These are phyloP conservation scores for Podarcis muralis DNA, from an alignment of 2,113 vertebrate genomes.

Conservation along the genomic window DNA sequence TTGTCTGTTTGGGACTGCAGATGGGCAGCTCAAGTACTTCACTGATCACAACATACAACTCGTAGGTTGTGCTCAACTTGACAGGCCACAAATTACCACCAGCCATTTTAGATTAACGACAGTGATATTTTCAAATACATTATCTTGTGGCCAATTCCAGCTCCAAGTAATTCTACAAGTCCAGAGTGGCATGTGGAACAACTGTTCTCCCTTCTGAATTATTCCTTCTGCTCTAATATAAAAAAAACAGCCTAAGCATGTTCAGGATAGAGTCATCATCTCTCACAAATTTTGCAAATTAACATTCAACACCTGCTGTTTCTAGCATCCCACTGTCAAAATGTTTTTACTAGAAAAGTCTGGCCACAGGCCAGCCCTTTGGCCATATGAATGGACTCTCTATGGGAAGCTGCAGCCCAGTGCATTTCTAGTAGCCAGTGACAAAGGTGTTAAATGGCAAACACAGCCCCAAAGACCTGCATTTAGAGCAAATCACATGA, in stretches of 20 bases:
- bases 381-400: constrained; percentile 13
- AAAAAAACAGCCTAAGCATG: not conserved
- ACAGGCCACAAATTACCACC: not conserved
- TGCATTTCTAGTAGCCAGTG: not conserved
- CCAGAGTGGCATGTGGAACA: not conserved
- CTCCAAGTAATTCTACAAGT: not conserved
- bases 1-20: not conserved
- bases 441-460: not conserved
- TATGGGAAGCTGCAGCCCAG: not conserved
- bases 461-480: constrained; percentile 2
- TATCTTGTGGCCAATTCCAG: not conserved
- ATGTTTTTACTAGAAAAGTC: constrained; percentile 12
- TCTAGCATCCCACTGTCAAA: not conserved
- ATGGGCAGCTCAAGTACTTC: not conserved
- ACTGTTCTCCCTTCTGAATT: not conserved
- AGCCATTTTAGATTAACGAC: not conserved
- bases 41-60: not conserved
- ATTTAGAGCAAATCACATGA: constrained; percentile 10
- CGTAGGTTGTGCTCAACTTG: not conserved
- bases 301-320: constrained; percentile 17
- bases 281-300: not conserved
- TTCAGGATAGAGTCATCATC: not conserved
- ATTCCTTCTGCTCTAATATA: not conserved
- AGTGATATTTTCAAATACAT: not conserved
- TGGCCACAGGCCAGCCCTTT: not conserved